Evolutionary conservation across 2,888 invertebrate species (phyloP), one percentile per base, ranked within the genome.

Genomic region (Patella depressa): DNA sequence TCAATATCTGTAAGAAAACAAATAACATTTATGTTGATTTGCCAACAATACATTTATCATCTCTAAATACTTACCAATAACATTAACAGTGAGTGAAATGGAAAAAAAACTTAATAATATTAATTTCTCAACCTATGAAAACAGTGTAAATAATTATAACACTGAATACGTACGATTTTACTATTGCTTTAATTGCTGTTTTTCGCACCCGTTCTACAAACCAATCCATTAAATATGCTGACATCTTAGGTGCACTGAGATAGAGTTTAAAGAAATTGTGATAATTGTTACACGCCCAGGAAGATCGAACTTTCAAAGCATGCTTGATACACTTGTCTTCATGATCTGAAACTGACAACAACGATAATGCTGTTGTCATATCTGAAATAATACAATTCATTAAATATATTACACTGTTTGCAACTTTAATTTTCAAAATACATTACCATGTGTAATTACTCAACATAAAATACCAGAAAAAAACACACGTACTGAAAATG

Each of bases 181-280:
- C 94, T 92, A 99, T 96, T 91, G 95, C 94, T 93, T 96, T 97
- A 90, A 99, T 94, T 89, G 98, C 98, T 87, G 93, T 93, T 93
- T 96, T 98, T 90, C 99, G 94, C 92, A 98, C 98, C 89, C 99
- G 94, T 84, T 97, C 96, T 91, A 97, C 94, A 94, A 99, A 99
- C 97, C 98, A 98, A 93, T 99, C 98, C 93, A 99, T 96, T 85
- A 99, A 94, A 93, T 96, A 98, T 78, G 96, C 96, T 72, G 97
- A 96, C 99, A 99, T 99, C 90, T 96, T 94, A 29, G 99, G 99
- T 69, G 99, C 96, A 80, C 93, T 93, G 89, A 94, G 94, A 92
- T 98, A 99, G 80, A 99, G 93, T 88, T 95, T 94, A 94, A 99
- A 99, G 92, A 99, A 96, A 91, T 94, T 95, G 91, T 96, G 96